phyloP scores from a whole-genome alignment of 2,113 vertebrate species.

The human region GRCh38 chr3:62424501-62425000 shows the following conservation, averaged over 20 bases:
- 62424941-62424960: background rate
- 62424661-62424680: background rate
- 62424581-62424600: background rate
- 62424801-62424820: background rate
- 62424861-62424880: background rate
- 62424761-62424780: background rate
- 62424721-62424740: background rate
- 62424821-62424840: background rate
- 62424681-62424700: background rate
- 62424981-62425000: background rate
- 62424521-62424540: background rate
- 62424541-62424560: background rate
- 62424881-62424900: background rate
- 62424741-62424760: background rate
- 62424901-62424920: background rate
- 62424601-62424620: background rate
- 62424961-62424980: background rate
- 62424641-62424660: background rate
- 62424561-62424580: background rate
- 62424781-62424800: background rate
- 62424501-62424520: background rate
- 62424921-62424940: background rate
- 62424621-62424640: background rate
- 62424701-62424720: background rate
- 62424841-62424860: background rate